Percentiles rank a stretch among this genome's conserved stretches.
Conservation (phyloP, 2,888 invertebrate genomes). For the Nysson spinosus region DNA sequence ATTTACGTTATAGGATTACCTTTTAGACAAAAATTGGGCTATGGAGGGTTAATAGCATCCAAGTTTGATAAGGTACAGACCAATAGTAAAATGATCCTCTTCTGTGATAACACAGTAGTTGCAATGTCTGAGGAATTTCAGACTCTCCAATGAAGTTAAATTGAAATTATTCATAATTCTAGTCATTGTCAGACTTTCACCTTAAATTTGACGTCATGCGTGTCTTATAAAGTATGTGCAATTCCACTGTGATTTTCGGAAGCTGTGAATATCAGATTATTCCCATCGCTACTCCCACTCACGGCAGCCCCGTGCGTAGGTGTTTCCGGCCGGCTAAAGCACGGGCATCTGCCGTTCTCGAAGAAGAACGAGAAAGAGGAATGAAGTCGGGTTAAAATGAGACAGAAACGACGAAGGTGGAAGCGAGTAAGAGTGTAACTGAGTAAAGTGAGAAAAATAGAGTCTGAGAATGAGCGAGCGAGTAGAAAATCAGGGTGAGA, state of each 20-base stretch:
- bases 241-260: background rate
- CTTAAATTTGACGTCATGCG: background rate
- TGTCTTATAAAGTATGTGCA: background rate
- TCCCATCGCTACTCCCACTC: conserved; percentile 46
- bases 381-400: conserved; percentile 14
- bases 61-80: no score
- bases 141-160: no score
- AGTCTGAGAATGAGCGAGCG: conserved; percentile 32
- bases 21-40: no score
- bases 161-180: no score
- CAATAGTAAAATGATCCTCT: no score
- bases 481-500: conserved; percentile 32
- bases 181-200: no score
- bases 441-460: conserved; percentile 53
- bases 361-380: conserved; percentile 20
- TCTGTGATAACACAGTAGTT: no score
- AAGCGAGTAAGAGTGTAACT: conserved; percentile 21
- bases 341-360: conserved; percentile 52
- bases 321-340: conserved; percentile 68
- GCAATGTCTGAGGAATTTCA: no score
- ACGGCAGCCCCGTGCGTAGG: conserved; percentile 64
- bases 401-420: conserved; percentile 20
- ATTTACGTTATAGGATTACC: no score
- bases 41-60: no score
- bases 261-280: conserved; percentile 9